Evolutionary conservation across 2,888 invertebrate species (phyloP).

Genomic region (Standfussiana lucernea): DNA sequence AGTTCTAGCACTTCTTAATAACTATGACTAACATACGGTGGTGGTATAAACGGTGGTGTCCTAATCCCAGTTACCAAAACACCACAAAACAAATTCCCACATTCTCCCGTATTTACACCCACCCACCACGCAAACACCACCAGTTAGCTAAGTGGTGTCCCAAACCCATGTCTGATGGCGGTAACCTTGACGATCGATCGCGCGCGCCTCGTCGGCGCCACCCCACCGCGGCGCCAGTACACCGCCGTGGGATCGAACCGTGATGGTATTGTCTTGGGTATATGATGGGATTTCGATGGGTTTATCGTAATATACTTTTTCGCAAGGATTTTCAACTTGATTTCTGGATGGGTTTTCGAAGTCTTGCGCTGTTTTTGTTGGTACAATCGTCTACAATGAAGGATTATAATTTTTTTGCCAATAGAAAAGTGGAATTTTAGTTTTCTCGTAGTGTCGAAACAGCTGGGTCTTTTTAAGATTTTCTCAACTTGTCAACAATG

Average conservation of each 20-base stretch:
- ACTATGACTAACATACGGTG: background rate
- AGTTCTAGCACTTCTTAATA: background rate
- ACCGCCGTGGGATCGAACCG: slow-evolving; percentile 73
- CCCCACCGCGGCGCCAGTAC: slow-evolving; percentile 78
- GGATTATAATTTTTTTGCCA: background rate
- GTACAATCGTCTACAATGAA: background rate
- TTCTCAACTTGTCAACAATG: background rate
- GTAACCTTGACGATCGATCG: slow-evolving; percentile 89
- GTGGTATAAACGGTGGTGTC: slow-evolving; percentile 6
- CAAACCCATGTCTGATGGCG: slow-evolving; percentile 76
- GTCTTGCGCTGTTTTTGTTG: background rate
- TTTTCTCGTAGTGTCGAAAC: background rate
- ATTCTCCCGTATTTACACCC: slow-evolving; percentile 27
- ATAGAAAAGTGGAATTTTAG: background rate
- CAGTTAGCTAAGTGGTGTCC: slow-evolving; percentile 67
- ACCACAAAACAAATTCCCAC: slow-evolving; percentile 17
- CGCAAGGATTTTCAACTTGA: background rate
- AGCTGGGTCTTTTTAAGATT: too few relatives aligned
- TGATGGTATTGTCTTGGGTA: slow-evolving; percentile 67
- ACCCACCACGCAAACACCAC: slow-evolving; percentile 49
- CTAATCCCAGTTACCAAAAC: slow-evolving; percentile 1
- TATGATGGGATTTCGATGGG: slow-evolving; percentile 50
- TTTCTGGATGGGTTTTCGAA: background rate
- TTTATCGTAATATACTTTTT: slow-evolving; percentile 29
- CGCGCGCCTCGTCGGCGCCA: slow-evolving; percentile 79